Percentiles rank a stretch among this genome's conserved stretches.
Conservation (phyloP, 92 coral and sea anemone species). For the Galaxea fascicularis region DNA sequence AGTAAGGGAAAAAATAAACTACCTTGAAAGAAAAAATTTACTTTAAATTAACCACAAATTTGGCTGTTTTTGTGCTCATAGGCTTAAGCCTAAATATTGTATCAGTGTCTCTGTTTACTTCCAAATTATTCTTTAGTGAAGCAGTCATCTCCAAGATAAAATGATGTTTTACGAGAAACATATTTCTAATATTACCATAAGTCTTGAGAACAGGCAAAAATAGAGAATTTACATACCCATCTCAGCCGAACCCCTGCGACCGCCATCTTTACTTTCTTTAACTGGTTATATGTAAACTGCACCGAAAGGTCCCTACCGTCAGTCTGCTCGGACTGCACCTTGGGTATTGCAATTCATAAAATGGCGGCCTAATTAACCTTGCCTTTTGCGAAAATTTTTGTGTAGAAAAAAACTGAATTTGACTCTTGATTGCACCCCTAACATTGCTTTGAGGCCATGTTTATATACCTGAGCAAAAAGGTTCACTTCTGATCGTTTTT, state of each 20-base stretch:
- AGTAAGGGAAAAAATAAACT: no score
- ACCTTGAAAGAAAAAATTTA: no score
- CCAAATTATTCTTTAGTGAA: no score
- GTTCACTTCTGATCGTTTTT: slow-evolving; percentile 44
- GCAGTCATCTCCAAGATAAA: neutral
- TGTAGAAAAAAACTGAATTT: neutral
- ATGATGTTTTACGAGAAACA: neutral
- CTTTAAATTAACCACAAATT: no score
- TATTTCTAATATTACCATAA: neutral
- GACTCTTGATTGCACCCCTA: no score
- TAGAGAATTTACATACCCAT: slow-evolving; percentile 18
- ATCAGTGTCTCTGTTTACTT: no score
- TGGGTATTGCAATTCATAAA: slow-evolving; percentile 18
- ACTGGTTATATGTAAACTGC: neutral
- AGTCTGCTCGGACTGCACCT: slow-evolving; percentile 4
- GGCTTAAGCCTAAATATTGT: no score
- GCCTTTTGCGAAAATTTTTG: neutral
- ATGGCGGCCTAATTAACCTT: slow-evolving; percentile 10
- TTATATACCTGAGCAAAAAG: slow-evolving; percentile 97
- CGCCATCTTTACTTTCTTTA: slow-evolving; percentile 45
- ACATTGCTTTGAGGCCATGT: slow-evolving; percentile 57
- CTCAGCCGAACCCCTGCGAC: neutral
- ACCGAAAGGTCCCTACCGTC: neutral
- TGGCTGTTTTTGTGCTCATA: no score
- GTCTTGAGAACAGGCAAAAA: neutral